Evolutionary conservation across 2,888 invertebrate species (phyloP), one percentile per base, ranked within the genome.

Genomic region (Clitarchus hookeri): DNA sequence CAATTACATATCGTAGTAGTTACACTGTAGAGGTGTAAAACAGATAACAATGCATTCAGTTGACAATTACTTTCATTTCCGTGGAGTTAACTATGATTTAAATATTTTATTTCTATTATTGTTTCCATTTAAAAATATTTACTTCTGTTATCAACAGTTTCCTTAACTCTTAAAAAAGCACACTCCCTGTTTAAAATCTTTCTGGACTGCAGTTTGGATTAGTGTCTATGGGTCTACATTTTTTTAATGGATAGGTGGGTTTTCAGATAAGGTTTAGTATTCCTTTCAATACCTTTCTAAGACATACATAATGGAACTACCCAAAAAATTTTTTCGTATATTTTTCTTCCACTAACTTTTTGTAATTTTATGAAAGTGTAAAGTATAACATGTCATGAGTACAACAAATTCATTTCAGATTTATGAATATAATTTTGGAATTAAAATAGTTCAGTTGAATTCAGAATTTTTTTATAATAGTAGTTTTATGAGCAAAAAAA

Each of bases 81-180:
- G n/a, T 65, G 65, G 48, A 65, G n/a, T 65, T 65, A 65, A 65
- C 65, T 65, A 65, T 65, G 8, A 65, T 65, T 65, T 65, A 65
- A 65, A 65, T 65, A 65, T 65, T 65, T 65, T 65, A 65, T 65
- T 65, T 65, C 65, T 65, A 65, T 65, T 65, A 65, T 65, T 65
- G 65, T 65, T 65, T 65, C 65, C 65, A 65, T 65, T 65, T 65
- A 65, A 65, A 65, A 65, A 65, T 65, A 65, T 65, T 65, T 65
- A 65, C 65, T 65, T 65, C n/a, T 65, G 65, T 65, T 65, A 65
- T 65, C 65, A 65, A 65, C 65, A 65, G 65, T 65, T 65, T n/a
- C 65, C 65, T 65, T 65, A n/a, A 65, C 65, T 65, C 65, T 65
- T 65, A 65, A 65, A 65, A 65, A 65, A 65, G 65, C 65, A 65